Evolutionary conservation across 1,140 invertebrate species (phyloP).

Genomic region (Zaprionus tsacasi): DNA sequence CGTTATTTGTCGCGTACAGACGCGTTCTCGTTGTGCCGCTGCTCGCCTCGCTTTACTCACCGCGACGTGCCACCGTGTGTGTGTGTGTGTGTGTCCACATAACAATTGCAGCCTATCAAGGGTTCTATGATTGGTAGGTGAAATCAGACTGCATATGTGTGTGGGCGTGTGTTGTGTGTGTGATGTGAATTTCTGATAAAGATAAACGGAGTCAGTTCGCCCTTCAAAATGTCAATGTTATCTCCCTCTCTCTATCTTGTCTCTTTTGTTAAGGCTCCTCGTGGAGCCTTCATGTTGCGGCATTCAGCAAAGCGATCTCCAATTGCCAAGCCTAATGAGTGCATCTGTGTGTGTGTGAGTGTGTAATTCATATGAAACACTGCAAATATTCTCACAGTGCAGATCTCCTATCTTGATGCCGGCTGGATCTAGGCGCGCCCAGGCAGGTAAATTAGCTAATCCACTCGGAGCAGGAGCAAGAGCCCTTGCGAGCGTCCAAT

Average conservation of each 20-base stretch:
- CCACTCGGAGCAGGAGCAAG: background rate
- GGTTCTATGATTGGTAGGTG: constrained; percentile 52
- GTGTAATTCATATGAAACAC: constrained; percentile 43
- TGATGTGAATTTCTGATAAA: constrained; percentile 54
- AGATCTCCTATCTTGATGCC: constrained; percentile 33
- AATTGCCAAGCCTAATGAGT: constrained; percentile 29
- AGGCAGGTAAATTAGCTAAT: constrained; percentile 40
- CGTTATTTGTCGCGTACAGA: constrained; percentile 42
- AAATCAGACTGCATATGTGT: constrained; percentile 24
- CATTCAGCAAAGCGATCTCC: constrained; percentile 18
- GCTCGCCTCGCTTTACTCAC: background rate
- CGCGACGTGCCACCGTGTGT: constrained; percentile 3
- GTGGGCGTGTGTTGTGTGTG: constrained; percentile 3
- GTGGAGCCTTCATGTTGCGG: constrained; percentile 31
- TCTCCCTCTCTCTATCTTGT: constrained; percentile 55
- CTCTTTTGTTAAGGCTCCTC: constrained; percentile 56
- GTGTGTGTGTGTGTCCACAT: background rate
- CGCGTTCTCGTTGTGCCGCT: constrained; percentile 31
- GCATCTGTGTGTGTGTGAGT: constrained; percentile 28
- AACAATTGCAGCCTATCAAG: constrained; percentile 9
- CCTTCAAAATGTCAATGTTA: constrained; percentile 68
- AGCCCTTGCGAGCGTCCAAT: constrained; percentile 19
- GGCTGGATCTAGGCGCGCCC: constrained; percentile 29
- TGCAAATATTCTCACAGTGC: constrained; percentile 32
- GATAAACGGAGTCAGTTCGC: background rate